Evolutionary conservation across 2,113 vertebrate species (phyloP).

Genomic region (Calyptommatus sinebrachiatus): DNA sequence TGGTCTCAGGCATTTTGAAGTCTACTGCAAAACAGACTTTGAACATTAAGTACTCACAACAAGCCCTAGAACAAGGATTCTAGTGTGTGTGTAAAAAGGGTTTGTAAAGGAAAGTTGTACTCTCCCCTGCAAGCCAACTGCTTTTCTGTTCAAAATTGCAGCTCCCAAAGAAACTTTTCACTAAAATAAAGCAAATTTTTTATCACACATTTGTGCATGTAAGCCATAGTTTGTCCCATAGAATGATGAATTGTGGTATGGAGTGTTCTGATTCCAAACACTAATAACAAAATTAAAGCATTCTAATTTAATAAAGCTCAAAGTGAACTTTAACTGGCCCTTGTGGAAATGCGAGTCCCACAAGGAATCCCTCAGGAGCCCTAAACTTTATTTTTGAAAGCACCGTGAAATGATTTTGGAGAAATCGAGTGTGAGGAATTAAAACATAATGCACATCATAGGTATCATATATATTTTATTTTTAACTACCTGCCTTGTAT

Average conservation of each 20-base stretch:
- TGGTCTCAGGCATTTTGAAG: too few relatives aligned
- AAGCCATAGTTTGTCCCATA: not conserved
- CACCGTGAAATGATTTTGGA: not conserved
- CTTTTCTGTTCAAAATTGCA: not conserved
- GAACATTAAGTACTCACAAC: too few relatives aligned
- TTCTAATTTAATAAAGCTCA: not conserved
- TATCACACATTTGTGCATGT: not conserved
- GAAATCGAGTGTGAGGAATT: slow-evolving; percentile 20
- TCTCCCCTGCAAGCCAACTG: not conserved
- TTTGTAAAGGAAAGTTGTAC: not conserved
- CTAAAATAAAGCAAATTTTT: not conserved
- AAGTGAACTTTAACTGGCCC: not conserved
- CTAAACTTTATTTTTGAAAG: slow-evolving; percentile 8
- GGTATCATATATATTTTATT: slow-evolving; percentile 16
- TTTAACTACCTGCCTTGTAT: slow-evolving; percentile 33
- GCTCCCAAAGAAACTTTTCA: not conserved
- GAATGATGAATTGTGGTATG: not conserved
- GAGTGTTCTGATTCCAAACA: not conserved
- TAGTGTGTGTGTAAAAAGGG: not conserved
- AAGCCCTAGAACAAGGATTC: too few relatives aligned
- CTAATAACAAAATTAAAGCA: not conserved
- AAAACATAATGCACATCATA: slow-evolving; percentile 39
- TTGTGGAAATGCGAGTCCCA: not conserved
- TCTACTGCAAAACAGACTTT: too few relatives aligned
- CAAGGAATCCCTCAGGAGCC: not conserved